These are phyloP conservation scores for Folsomia manolachei DNA, from an alignment of 2,888 invertebrate genomes.

Conservation along the genomic window DNA sequence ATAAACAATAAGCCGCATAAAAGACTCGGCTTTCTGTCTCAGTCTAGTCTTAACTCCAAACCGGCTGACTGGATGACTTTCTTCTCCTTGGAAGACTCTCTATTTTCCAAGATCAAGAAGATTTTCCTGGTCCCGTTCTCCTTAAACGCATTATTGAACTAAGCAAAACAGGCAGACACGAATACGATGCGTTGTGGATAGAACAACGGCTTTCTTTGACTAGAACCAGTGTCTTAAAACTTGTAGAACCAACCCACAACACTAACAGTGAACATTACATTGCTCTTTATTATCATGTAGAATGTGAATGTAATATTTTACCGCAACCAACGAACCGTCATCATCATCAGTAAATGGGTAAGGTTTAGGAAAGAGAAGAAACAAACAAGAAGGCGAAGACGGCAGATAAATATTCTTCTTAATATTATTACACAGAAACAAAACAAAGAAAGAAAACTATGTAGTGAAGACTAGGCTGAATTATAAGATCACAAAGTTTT, in stretches of 20 bases:
- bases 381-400: background rate
- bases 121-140: background rate
- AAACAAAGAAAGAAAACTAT: background rate
- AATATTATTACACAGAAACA: background rate
- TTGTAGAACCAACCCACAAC: background rate
- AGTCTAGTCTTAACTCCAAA: no score
- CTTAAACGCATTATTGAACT: background rate
- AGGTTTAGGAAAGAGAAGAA: background rate
- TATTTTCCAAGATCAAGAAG: background rate
- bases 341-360: background rate
- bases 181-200: background rate
- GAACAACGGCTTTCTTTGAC: background rate
- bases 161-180: no score
- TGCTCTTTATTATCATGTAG: background rate
- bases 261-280: background rate
- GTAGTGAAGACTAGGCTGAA: no score
- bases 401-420: background rate
- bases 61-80: no score
- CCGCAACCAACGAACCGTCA: background rate
- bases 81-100: background rate
- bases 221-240: no score
- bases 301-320: slow-evolving; percentile 4
- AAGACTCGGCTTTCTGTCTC: background rate
- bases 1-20: slow-evolving; percentile 17
- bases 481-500: background rate